phyloP scores from a whole-genome alignment of 2,797 vertebrate genomes.

The Poecilia wingei region DNA sequence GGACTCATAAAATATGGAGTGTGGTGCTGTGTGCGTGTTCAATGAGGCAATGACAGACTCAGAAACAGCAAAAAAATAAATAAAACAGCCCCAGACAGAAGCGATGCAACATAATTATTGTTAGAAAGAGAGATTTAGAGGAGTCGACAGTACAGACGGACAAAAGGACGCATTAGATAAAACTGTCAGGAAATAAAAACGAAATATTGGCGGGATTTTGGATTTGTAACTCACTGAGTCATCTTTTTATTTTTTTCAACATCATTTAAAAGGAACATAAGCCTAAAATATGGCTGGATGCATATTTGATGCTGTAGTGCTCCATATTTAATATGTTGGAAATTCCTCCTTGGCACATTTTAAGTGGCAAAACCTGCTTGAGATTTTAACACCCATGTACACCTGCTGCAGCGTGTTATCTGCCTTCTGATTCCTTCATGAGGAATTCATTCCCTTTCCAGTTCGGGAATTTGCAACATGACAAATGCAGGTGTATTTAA shows the following conservation, averaged over 20 bases:
- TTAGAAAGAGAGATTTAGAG: constrained; percentile 5
- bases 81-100: constrained; percentile 6
- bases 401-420: constrained; percentile 20
- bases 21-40: constrained; percentile 34
- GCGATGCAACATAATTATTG: constrained; percentile 37
- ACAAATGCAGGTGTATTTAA: constrained; percentile 43
- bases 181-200: constrained; percentile 1
- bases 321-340: constrained; percentile 71
- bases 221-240: constrained; percentile 19
- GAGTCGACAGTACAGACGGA: constrained; percentile 3
- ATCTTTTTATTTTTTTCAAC: constrained; percentile 17
- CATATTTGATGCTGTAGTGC: constrained; percentile 71
- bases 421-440: constrained; percentile 30
- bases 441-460: constrained; percentile 15
- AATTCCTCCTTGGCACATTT: constrained; percentile 59
- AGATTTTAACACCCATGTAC: constrained; percentile 49
- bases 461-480: constrained; percentile 21
- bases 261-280: constrained; percentile 71
- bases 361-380: constrained; percentile 59
- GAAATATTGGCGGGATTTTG: constrained; percentile 7
- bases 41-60: constrained; percentile 29
- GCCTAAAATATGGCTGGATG: constrained; percentile 60
- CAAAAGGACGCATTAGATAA: constrained; percentile 11
- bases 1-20: constrained; percentile 78
- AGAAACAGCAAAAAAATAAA: constrained; percentile 12